Percentiles rank a stretch among this genome's conserved stretches.
These are phyloP conservation scores for Scarus forsteni DNA, from an alignment of 2,797 vertebrate species.

Conservation along the genomic window DNA sequence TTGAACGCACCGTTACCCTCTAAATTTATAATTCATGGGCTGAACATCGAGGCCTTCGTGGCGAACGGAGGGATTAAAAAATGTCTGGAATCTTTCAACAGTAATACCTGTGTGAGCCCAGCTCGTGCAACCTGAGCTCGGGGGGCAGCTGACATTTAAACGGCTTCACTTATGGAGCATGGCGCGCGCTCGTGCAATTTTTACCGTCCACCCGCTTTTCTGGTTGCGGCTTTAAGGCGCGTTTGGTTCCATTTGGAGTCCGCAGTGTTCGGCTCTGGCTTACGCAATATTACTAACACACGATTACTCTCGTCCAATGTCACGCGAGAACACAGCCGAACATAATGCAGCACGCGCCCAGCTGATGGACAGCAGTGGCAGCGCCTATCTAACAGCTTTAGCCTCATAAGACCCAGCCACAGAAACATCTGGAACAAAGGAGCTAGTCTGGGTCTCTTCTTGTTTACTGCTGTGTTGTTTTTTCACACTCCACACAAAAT, in stretches of 20 bases:
- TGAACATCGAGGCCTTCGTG: constrained; percentile 48
- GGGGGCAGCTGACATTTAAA: constrained; percentile 54
- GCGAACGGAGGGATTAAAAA: constrained; percentile 1
- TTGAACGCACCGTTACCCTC: constrained; percentile 28
- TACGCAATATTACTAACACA: constrained; percentile 2
- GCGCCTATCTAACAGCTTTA: constrained; percentile 40
- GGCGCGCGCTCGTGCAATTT: constrained; percentile 37
- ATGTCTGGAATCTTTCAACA: constrained; percentile 53
- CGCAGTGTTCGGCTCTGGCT: not conserved
- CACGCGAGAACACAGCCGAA: constrained; percentile 34
- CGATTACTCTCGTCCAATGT: constrained; percentile 3
- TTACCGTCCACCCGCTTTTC: constrained; percentile 8
- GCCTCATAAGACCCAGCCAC: no score
- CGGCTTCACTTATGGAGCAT: constrained; percentile 43
- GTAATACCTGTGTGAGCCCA: constrained; percentile 33
- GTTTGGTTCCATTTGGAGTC: constrained; percentile 47
- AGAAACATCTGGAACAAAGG: constrained; percentile 82
- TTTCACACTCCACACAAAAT: constrained; percentile 82
- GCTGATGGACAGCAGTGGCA: constrained; percentile 47
- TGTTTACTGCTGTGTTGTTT: constrained; percentile 85
- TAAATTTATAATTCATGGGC: constrained; percentile 69
- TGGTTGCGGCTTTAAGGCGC: constrained; percentile 31
- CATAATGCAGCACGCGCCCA: constrained; percentile 16
- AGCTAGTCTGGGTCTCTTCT: constrained; percentile 76
- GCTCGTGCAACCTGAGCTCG: constrained; percentile 46